A percentile compares a stretch with the other conserved stretches of the same genome.
These are phyloP conservation scores for Hydrophis major DNA, from an alignment of 2,797 vertebrate genomes.

Conservation along the genomic window DNA sequence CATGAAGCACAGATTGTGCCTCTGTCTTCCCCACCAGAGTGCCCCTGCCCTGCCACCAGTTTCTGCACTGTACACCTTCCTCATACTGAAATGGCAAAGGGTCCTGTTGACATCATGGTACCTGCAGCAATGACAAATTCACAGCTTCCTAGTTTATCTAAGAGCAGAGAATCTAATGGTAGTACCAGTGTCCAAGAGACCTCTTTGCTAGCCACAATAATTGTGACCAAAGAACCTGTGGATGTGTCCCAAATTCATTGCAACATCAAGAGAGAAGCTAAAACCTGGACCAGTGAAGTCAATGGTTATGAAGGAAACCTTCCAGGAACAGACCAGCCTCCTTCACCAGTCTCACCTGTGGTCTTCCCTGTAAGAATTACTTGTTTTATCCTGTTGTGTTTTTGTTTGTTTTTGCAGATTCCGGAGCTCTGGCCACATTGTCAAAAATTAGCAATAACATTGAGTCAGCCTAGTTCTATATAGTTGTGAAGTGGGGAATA, in stretches of 20 bases:
- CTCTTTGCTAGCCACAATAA: background rate
- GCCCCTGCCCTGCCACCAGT: background rate
- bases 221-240: background rate
- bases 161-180: background rate
- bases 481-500: background rate
- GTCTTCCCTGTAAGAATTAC: conserved; percentile 64
- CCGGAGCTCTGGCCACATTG: background rate
- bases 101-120: accelerated
- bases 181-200: background rate
- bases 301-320: background rate
- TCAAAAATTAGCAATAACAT: background rate
- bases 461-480: background rate
- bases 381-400: background rate
- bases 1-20: background rate
- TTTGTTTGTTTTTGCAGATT: background rate
- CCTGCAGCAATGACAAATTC: accelerated
- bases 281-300: accelerated
- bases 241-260: background rate
- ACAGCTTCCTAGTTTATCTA: accelerated
- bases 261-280: background rate
- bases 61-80: background rate
- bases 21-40: background rate
- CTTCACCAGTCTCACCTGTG: conserved; percentile 48
- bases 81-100: accelerated
- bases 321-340: conserved; percentile 61